These are phyloP conservation scores for Lichenostomus cassidix DNA, from an alignment of 2,113 vertebrate genomes.

Conservation along the genomic window DNA sequence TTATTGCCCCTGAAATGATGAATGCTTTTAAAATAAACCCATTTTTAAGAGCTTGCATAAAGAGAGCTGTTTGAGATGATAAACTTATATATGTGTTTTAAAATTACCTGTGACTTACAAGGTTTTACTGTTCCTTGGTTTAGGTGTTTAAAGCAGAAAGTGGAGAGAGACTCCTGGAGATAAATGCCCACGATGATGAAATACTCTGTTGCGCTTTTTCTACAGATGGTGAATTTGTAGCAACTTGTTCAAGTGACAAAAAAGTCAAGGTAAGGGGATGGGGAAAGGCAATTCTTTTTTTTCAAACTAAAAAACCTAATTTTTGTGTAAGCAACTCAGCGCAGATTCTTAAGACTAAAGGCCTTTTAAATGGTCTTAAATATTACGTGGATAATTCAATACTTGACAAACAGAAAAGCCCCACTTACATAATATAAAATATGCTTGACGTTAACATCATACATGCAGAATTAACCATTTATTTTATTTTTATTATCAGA, in stretches of 20 bases:
- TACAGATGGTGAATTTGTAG: conserved; percentile 84
- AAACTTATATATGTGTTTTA: not conserved
- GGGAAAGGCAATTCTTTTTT: not conserved
- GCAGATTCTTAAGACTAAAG: not conserved
- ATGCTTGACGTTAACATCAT: not conserved
- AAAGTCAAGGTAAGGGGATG: conserved; percentile 86
- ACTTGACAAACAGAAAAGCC: not conserved
- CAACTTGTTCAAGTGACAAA: conserved; percentile 91
- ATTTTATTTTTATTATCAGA: not conserved
- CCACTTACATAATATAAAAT: not conserved
- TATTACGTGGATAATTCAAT: not conserved
- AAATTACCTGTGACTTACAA: not conserved
- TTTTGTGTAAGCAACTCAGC: not conserved
- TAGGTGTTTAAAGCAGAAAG: conserved; percentile 91
- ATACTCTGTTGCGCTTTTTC: conserved; percentile 92
- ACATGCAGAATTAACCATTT: not conserved
- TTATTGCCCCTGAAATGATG: not conserved
- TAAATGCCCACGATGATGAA: conserved; percentile 90
- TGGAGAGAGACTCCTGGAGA: conserved; percentile 87
- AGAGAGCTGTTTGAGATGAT: not conserved
- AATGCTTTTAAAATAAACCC: not conserved
- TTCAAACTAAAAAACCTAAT: not conserved
- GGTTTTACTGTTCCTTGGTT: not conserved
- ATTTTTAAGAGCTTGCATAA: not conserved
- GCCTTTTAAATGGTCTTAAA: not conserved